phyloP scores from a whole-genome alignment of 2,888 invertebrate genomes.

The Apeira syringaria region DNA sequence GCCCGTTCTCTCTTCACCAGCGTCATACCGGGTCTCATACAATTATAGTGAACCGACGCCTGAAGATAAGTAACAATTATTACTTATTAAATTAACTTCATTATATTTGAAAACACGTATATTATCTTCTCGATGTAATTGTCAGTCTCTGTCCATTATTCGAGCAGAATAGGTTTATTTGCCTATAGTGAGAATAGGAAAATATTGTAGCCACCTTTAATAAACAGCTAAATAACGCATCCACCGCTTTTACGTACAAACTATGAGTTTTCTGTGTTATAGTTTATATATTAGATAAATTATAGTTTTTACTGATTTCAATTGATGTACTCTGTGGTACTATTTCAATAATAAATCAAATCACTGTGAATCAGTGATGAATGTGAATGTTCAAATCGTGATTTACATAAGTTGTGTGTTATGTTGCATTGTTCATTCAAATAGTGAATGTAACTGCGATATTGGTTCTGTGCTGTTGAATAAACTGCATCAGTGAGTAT shows the following conservation, averaged over 20 bases:
- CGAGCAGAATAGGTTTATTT: no score
- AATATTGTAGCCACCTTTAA: no score
- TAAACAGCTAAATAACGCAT: no score
- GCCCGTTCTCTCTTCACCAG: slow-evolving; percentile 34
- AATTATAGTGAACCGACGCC: slow-evolving; percentile 30
- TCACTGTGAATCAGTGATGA: no score
- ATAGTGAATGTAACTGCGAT: slow-evolving; percentile 32
- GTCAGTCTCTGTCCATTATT: neutral
- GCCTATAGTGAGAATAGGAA: no score
- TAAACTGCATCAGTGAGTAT: slow-evolving; percentile 27
- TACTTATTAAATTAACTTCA: slow-evolving; percentile 15
- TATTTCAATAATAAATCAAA: no score
- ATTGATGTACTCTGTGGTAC: no score
- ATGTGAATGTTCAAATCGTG: slow-evolving; percentile 19
- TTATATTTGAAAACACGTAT: slow-evolving; percentile 9
- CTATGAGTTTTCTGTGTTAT: no score
- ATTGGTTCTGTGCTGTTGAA: slow-evolving; percentile 21
- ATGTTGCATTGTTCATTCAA: slow-evolving; percentile 22
- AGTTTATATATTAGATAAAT: no score
- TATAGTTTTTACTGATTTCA: no score
- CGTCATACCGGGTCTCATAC: slow-evolving; percentile 41
- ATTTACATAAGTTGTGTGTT: slow-evolving; percentile 24
- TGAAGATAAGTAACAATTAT: slow-evolving; percentile 16
- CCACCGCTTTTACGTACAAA: no score
- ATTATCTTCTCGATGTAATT: slow-evolving; percentile 6